phyloP scores from a whole-genome alignment of 2,888 invertebrate genomes.

The Cheilosia pagana region DNA sequence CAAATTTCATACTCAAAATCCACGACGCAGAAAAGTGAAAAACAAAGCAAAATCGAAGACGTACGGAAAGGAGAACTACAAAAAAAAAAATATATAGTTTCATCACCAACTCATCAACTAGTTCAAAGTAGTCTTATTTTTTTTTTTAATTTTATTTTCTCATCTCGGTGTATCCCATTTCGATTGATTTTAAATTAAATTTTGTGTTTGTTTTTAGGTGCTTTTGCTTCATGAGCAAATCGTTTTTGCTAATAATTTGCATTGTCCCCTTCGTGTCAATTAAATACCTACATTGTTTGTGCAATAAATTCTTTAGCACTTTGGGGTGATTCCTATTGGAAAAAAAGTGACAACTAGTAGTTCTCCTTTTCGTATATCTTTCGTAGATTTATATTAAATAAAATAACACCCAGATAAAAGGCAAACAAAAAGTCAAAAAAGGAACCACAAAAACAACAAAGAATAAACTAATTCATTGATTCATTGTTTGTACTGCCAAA shows the following conservation, averaged over 20 bases:
- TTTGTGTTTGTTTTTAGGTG: slow-evolving; percentile 7
- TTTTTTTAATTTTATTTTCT: not conserved
- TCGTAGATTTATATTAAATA: slow-evolving; percentile 7
- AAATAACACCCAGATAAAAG: slow-evolving; percentile 19
- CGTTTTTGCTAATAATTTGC: not conserved
- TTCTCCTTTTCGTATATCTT: not conserved
- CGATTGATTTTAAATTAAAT: slow-evolving; percentile 19
- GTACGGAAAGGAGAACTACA: slow-evolving; percentile 38
- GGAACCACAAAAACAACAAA: too few relatives aligned
- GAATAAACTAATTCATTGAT: too few relatives aligned
- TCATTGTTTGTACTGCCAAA: not conserved
- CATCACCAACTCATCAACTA: slow-evolving; percentile 57
- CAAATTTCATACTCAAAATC: slow-evolving; percentile 35
- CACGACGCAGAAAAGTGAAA: slow-evolving; percentile 57
- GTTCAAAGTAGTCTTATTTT: slow-evolving; percentile 41
- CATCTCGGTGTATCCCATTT: slow-evolving; percentile 13
- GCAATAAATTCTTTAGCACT: not conserved
- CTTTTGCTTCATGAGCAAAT: too few relatives aligned
- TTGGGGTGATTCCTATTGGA: slow-evolving; percentile 1
- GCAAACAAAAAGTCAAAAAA: not conserved
- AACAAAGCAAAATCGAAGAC: slow-evolving; percentile 31
- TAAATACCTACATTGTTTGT: not conserved
- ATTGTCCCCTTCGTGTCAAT: not conserved
- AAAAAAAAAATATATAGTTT: slow-evolving; percentile 58
- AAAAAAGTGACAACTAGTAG: slow-evolving; percentile 36